A percentile compares a stretch with the other conserved stretches of the same genome.
phyloP scores from a whole-genome alignment of 2,113 vertebrate genomes.

The Ammodramus savannarum region DNA sequence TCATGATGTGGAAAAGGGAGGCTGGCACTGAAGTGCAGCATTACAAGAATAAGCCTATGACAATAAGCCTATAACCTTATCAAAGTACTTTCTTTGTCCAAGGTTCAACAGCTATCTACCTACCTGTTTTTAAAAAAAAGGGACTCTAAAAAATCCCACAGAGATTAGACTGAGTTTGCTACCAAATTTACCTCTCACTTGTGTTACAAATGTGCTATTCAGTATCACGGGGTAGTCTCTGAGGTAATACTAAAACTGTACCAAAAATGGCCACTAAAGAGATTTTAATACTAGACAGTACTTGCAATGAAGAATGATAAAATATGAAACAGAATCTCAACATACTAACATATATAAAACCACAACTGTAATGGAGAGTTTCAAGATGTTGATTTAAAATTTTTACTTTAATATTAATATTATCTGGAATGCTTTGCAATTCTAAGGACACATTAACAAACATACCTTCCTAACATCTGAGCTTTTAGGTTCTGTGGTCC shows the following conservation, averaged over 20 bases:
- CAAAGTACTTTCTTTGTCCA: not conserved
- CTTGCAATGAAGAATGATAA: not conserved
- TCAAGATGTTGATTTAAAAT: not conserved
- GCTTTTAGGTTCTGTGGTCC: constrained; percentile 97
- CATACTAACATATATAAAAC: not conserved
- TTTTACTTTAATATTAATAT: not conserved
- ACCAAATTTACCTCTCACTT: not conserved
- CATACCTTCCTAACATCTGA: constrained; percentile 93
- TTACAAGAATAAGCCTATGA: not conserved
- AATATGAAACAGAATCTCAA: not conserved
- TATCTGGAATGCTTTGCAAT: not conserved
- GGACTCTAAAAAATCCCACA: not conserved
- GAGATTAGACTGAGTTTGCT: not conserved
- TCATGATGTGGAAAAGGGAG: not conserved
- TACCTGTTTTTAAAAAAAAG: not conserved
- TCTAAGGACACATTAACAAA: not conserved
- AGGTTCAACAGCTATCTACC: not conserved
- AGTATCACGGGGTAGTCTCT: not conserved
- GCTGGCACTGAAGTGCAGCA: not conserved
- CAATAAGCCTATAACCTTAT: not conserved
- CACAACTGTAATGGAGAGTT: rapidly evolving
- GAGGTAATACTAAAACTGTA: not conserved
- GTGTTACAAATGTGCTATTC: not conserved
- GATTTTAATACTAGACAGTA: not conserved
- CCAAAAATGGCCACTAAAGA: not conserved